Base-by-base conservation (phyloP, 2,113 vertebrate species). In the Chamaea fasciata region DNA sequence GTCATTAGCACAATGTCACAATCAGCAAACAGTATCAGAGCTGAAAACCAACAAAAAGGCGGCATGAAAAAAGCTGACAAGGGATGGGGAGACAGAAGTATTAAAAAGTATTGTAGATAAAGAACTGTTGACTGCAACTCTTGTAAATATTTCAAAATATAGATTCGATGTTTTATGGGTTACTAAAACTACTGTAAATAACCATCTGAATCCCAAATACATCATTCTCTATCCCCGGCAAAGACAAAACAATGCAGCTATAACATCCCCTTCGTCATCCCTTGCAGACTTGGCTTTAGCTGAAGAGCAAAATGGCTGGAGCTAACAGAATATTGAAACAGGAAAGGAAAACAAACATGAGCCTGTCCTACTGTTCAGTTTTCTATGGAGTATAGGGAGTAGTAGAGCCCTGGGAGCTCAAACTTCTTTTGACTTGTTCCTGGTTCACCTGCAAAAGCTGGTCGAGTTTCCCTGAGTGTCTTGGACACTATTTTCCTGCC, bases 141-240 rank as follows among this genome's bases (percentile, higher is more conserved):
- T 90, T 95, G 93, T 79, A 73, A 82, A 88, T 88, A 83, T 86
- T 92, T 92, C 83, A 93, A 87, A 87, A 92, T 95, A 79, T 31
- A 91, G 89, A 83, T 92, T 76, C 31, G 33, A 11, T 74, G 71
- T 55, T 94, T 73, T 81, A 82, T 90, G 75, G 79, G 93, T 97
- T 94, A 94, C 93, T 97, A 97, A 96, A 97, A 90, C 84, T 79
- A 91, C 89, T 95, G 95, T 97, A 97, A 96, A 96, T 97, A 97
- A 96, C 90, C 76, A 70, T 89, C 92, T 81, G 83, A 96, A 96
- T 96, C 87, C 82, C 90, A 95, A 95, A 96, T 97, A 94, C 82
- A 96, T 97, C 94, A 96, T 94, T 91, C 92, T 90, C 84, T 92
- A 89, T 96, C 90, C 80, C 63, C 6, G 1, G 82, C 55, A 71